Evolutionary conservation across 2,888 invertebrate species (phyloP).

Genomic region (Gandaritis pyraliata): DNA sequence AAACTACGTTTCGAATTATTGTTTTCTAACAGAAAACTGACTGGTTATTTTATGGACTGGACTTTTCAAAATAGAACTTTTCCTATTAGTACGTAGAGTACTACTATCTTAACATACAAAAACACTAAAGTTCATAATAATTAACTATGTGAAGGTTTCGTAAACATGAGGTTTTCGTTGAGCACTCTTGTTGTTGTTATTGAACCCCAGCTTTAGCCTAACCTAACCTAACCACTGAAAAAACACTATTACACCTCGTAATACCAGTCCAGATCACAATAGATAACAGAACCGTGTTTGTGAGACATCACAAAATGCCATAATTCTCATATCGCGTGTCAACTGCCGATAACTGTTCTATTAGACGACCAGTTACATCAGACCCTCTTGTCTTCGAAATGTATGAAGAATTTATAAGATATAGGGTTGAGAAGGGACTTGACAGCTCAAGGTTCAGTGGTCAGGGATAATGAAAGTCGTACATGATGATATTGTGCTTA

Average conservation of each 20-base stretch:
- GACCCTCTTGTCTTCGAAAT: conserved; percentile 10
- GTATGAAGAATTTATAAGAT: background rate
- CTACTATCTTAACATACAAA: no score
- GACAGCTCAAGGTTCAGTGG: conserved; percentile 21
- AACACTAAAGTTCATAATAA: no score
- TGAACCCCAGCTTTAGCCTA: conserved; percentile 11
- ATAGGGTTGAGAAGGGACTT: conserved; percentile 22
- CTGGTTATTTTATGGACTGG: no score
- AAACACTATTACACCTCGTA: conserved; percentile 34
- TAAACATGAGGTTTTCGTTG: no score
- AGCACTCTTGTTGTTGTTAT: no score
- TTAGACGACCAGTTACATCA: conserved; percentile 13
- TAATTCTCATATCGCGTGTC: conserved; percentile 78
- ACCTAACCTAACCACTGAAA: conserved; percentile 14
- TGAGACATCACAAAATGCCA: conserved; percentile 60
- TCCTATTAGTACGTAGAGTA: background rate
- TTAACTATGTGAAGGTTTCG: no score
- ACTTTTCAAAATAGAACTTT: no score
- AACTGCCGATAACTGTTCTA: conserved; percentile 53
- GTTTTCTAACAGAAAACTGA: no score
- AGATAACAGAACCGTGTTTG: conserved; percentile 56
- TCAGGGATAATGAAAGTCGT: conserved; percentile 18
- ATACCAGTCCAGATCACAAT: conserved; percentile 52
- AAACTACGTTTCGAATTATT: no score
- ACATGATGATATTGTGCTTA: conserved; percentile 20